A percentile compares a stretch with the other conserved stretches of the same genome.
phyloP scores from a whole-genome alignment of 1,140 invertebrate species.

The Yoshiicerus persimilis region DNA sequence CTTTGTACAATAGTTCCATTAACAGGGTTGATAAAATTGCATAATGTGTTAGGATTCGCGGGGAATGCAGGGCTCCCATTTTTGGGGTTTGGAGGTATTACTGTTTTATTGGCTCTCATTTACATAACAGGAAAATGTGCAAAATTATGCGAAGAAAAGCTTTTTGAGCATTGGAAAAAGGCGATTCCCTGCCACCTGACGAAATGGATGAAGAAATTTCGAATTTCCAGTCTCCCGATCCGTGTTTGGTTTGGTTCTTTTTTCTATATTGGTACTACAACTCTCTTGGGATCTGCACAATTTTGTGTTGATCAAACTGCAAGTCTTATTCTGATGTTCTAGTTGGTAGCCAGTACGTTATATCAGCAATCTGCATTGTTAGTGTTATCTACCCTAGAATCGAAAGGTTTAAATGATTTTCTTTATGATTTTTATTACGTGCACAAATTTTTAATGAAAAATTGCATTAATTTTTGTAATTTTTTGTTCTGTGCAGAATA shows the following conservation, averaged over 20 bases:
- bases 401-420: too few relatives aligned
- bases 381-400: not conserved
- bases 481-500: not conserved
- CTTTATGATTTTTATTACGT: not conserved
- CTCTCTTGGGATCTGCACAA: not conserved
- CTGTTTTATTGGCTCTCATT: not conserved
- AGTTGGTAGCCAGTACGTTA: not conserved
- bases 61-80: not conserved
- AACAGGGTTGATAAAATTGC: not conserved
- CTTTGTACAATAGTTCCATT: not conserved
- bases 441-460: not conserved
- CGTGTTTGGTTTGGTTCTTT: not conserved
- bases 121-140: not conserved
- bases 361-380: too few relatives aligned
- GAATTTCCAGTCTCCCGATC: not conserved
- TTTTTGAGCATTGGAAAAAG: not conserved
- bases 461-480: not conserved
- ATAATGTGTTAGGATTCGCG: not conserved
- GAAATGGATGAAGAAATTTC: not conserved
- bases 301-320: not conserved
- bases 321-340: not conserved
- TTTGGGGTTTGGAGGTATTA: not conserved
- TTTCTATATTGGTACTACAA: not conserved
- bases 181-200: not conserved
- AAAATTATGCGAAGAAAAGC: not conserved